Conservation (phyloP, 1,140 invertebrate species). For the Delia radicum region DNA sequence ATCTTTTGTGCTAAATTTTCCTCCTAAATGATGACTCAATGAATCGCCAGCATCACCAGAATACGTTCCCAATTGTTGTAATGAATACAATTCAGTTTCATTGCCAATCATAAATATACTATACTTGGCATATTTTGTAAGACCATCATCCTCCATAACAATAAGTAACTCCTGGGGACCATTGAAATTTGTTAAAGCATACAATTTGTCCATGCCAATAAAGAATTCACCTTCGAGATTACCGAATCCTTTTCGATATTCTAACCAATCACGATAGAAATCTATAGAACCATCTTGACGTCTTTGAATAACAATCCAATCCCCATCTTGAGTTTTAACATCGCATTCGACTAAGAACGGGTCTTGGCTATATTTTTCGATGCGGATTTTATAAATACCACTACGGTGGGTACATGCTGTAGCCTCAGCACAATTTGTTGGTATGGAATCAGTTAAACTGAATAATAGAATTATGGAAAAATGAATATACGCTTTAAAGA, state of each 20-base stretch:
- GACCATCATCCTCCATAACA: slow-evolving; percentile 60
- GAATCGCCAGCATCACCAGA: slow-evolving; percentile 69
- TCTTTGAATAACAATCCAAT: slow-evolving; percentile 65
- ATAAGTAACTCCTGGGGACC: slow-evolving; percentile 67
- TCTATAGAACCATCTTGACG: slow-evolving; percentile 63
- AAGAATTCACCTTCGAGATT: slow-evolving; percentile 63
- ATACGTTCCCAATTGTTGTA: slow-evolving; percentile 65
- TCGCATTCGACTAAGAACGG: not conserved
- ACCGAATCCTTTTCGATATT: slow-evolving; percentile 65
- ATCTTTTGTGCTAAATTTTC: slow-evolving; percentile 69
- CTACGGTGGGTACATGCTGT: not conserved
- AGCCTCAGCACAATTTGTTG: not conserved
- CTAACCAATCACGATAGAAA: slow-evolving; percentile 63
- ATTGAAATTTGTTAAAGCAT: slow-evolving; percentile 58
- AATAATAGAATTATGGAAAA: no score
- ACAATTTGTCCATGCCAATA: slow-evolving; percentile 62
- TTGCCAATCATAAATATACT: slow-evolving; percentile 65
- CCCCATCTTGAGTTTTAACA: not conserved
- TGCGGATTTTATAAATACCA: not conserved
- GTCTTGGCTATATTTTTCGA: not conserved
- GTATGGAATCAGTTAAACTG: not conserved
- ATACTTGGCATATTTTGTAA: slow-evolving; percentile 63
- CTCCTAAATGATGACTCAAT: slow-evolving; percentile 65
- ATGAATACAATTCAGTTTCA: slow-evolving; percentile 65
- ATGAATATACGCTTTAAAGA: not conserved